Base-by-base conservation (phyloP, 2,888 invertebrate species). In the Oscheius onirici region DNA sequence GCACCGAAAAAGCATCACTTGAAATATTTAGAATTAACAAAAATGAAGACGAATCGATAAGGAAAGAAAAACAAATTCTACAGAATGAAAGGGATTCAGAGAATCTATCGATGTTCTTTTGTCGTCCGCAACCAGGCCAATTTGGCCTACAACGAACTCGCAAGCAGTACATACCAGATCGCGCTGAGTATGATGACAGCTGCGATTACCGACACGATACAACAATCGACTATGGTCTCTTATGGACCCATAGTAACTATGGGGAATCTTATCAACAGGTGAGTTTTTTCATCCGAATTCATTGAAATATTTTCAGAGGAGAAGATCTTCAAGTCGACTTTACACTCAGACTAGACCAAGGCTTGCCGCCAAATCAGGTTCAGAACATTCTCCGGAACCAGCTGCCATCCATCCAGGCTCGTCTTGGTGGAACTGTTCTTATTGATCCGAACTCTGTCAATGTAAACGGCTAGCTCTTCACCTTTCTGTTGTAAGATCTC, bases 211-310 rank as follows among this genome's bases (percentile, higher is more conserved):
- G 73, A 74, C 26, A 63, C 71, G 13, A 73, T 79, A 20, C 67
- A 65, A 40, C 58, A 65, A n/a, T 77, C 77, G 11, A 51, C 71
- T n/a, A 41, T 79, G 6, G 60, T 55, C 28, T 68, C 71, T 5
- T 68, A 69, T 26, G 75, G 71, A 34, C 74, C 73, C 41, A 70
- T 65, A n/a, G 74, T 72, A 15, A 68, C 49, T 1, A 24, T 79
- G 43, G 69, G 55, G 2, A 72, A 75, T 68, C 69, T 79, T 58
- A 73, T 67, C 34, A 79, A 79, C 66, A 76, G 75, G 78, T 75
- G 68, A 67, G 54, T 17, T 58, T 58, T 40, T 17, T n/a, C n/a
- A n/a, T n/a, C n/a, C n/a, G n/a, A n/a, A 11, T 3, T 26, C 41
- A 5, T 5, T 17, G n/a, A 58, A 28, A 49, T 40, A 40, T 34